Evolutionary conservation across 2,888 invertebrate genomes (phyloP).

Genomic region (Siphlonurus alternatus): DNA sequence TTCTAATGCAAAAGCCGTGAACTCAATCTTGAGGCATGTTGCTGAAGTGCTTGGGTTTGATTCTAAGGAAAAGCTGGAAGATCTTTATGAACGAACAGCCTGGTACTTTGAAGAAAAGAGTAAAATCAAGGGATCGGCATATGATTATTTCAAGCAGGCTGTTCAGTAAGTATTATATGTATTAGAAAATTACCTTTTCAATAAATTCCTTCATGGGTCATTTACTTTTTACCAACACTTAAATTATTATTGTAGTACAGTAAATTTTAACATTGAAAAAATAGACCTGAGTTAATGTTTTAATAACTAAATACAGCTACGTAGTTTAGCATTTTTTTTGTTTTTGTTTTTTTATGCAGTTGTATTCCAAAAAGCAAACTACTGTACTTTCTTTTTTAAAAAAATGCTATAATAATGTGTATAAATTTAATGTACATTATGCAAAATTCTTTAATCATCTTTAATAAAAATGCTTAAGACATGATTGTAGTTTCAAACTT

Average conservation of each 20-base stretch:
- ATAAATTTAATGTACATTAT: too few species aligned
- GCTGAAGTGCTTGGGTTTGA: slow-evolving; percentile 87
- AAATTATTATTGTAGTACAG: background rate
- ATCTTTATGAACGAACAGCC: slow-evolving; percentile 88
- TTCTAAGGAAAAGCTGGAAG: slow-evolving; percentile 82
- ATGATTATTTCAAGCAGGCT: slow-evolving; percentile 97
- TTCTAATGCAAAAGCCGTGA: slow-evolving; percentile 96
- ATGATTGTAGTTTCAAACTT: too few species aligned
- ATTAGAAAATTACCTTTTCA: background rate
- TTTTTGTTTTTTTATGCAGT: too few species aligned
- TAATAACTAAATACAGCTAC: slow-evolving; percentile 1
- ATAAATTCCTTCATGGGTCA: background rate
- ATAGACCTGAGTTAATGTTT: background rate
- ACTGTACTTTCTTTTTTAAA: too few species aligned
- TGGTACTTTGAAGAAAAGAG: slow-evolving; percentile 98
- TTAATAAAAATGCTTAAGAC: too few species aligned
- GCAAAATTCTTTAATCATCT: too few species aligned
- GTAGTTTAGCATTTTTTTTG: too few species aligned
- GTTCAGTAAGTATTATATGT: slow-evolving; percentile 53
- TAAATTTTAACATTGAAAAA: background rate
- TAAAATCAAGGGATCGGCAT: slow-evolving; percentile 85
- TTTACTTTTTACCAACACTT: background rate
- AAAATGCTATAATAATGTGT: too few species aligned
- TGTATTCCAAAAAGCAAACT: too few species aligned
- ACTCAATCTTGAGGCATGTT: slow-evolving; percentile 93